phyloP scores from a whole-genome alignment of 2,888 invertebrate genomes.

The Hoplodrina ambigua region DNA sequence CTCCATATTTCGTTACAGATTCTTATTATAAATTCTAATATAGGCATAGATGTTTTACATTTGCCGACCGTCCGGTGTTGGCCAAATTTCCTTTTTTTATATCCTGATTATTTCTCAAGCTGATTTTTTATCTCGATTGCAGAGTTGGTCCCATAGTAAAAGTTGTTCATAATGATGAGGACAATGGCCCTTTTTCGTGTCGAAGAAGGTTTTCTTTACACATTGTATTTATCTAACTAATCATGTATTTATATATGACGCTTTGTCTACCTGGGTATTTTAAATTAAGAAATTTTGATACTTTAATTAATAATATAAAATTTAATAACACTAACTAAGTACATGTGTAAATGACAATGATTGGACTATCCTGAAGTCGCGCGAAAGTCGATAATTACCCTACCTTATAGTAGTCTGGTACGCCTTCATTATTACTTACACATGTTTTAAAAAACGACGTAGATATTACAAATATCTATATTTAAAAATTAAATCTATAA shows the following conservation, averaged over 20 bases:
- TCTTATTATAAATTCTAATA: too few relatives aligned
- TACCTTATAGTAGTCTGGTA: not conserved
- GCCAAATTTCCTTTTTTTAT: too few relatives aligned
- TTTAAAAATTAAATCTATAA: not conserved
- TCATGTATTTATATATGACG: conserved; percentile 54
- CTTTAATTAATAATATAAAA: not conserved
- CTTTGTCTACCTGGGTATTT: not conserved
- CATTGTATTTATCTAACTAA: conserved; percentile 21
- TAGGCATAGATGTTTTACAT: too few relatives aligned
- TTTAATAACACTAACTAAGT: not conserved
- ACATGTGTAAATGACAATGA: not conserved
- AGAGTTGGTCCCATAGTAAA: too few relatives aligned
- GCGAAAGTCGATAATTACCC: not conserved
- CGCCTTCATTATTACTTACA: not conserved
- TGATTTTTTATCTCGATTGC: too few relatives aligned
- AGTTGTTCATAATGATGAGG: too few relatives aligned
- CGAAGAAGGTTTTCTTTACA: too few relatives aligned
- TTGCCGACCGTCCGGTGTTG: too few relatives aligned
- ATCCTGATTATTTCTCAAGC: too few relatives aligned
- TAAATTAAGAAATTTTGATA: not conserved
- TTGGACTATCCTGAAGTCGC: not conserved
- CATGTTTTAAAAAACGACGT: not conserved
- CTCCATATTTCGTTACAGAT: too few relatives aligned
- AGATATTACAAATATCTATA: conserved; percentile 11
- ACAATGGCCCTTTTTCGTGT: too few relatives aligned